These are phyloP conservation scores for Galaxea fascicularis DNA, from an alignment of 92 coral and sea anemone species.

Conservation along the genomic window DNA sequence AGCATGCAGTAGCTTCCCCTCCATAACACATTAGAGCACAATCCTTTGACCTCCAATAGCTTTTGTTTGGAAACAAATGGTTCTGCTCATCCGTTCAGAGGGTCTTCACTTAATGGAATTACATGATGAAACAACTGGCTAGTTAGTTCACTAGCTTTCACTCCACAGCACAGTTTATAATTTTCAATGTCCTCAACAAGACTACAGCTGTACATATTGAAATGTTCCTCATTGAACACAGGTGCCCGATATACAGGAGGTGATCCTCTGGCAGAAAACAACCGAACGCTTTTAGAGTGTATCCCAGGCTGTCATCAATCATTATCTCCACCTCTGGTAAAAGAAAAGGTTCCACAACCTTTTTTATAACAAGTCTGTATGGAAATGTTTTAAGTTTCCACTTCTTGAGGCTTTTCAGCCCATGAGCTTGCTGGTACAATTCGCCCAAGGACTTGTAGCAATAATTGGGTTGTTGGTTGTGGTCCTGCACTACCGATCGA, in stretches of 20 bases:
- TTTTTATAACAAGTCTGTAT: conserved; percentile 47
- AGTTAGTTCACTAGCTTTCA: conserved; percentile 24
- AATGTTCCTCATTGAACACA: conserved; percentile 6
- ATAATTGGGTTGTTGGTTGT: background rate
- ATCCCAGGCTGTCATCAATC: conserved; percentile 50
- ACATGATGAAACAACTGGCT: conserved; percentile 10
- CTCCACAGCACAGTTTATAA: conserved; percentile 39
- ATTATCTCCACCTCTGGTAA: conserved; percentile 45
- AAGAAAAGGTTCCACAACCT: conserved; percentile 26
- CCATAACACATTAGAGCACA: conserved; percentile 16
- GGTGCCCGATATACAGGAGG: no score
- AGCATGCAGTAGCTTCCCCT: conserved; percentile 23
- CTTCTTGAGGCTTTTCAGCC: conserved; percentile 38
- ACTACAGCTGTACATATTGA: no score
- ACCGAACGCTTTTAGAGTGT: conserved; percentile 57
- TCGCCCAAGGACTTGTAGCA: conserved; percentile 45
- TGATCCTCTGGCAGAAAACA: no score
- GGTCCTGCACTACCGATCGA: conserved; percentile 24
- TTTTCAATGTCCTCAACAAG: no score
- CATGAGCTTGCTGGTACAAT: conserved; percentile 25
- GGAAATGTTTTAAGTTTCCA: conserved; percentile 38
- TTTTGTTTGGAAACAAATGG: conserved; percentile 28
- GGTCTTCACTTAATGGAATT: background rate
- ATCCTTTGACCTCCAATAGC: conserved; percentile 27
- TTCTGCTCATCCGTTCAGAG: background rate